These are phyloP conservation scores for Cydia pomonella DNA, from an alignment of 1,140 invertebrate genomes.

Conservation along the genomic window DNA sequence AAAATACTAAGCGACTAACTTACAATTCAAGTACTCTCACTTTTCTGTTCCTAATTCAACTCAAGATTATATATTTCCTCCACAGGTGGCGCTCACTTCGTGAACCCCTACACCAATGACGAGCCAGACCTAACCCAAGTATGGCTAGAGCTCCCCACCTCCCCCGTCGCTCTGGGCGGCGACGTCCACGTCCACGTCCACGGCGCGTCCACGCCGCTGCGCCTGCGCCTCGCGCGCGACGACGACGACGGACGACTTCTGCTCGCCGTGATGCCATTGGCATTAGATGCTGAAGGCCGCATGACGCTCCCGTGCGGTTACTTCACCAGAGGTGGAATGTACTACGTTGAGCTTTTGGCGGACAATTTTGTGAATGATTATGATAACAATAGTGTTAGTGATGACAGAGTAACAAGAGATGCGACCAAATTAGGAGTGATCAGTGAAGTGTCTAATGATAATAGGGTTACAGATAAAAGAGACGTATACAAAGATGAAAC, in stretches of 20 bases:
- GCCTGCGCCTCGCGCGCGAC: slow-evolving; percentile 71
- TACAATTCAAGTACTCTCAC: no score
- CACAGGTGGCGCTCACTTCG: slow-evolving; percentile 64
- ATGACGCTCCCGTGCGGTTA: slow-evolving; percentile 86
- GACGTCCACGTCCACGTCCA: slow-evolving; percentile 83
- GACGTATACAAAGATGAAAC: slow-evolving; percentile 48
- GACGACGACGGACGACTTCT: slow-evolving; percentile 83
- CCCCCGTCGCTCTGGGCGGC: slow-evolving; percentile 84
- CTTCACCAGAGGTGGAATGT: slow-evolving; percentile 84
- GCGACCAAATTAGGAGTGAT: not conserved
- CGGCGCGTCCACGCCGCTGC: slow-evolving; percentile 62
- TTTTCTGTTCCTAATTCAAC: no score
- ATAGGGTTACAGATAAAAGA: slow-evolving; percentile 47
- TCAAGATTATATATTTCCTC: slow-evolving; percentile 34
- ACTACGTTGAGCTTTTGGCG: slow-evolving; percentile 69
- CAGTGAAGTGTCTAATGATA: not conserved
- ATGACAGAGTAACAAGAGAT: not conserved
- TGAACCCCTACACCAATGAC: slow-evolving; percentile 66
- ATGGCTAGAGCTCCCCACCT: slow-evolving; percentile 81
- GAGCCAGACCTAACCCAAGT: slow-evolving; percentile 67
- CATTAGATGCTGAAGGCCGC: slow-evolving; percentile 74
- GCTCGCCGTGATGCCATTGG: slow-evolving; percentile 84
- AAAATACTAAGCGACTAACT: no score
- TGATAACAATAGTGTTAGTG: slow-evolving; percentile 42
- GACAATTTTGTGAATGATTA: slow-evolving; percentile 70